Evolutionary conservation across 2,888 invertebrate species (phyloP).

Genomic region (Pegoplata infirma): DNA sequence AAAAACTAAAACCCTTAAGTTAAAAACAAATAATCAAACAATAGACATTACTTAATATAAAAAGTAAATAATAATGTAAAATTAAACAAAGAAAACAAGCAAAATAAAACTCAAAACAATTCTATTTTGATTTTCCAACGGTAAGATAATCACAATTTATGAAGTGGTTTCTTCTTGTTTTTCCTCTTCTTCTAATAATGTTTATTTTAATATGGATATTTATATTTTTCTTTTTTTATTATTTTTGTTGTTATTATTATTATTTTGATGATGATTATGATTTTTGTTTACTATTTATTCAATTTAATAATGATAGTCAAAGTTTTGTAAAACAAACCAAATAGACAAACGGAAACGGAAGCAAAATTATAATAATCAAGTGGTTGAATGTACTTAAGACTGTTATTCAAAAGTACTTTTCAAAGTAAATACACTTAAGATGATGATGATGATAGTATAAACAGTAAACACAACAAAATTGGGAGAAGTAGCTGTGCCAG

Average conservation of each 20-base stretch:
- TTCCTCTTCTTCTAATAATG: background rate
- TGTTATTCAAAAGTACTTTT: conserved; percentile 51
- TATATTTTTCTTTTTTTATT: background rate
- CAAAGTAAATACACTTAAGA: conserved; percentile 58
- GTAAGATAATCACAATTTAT: conserved; percentile 12
- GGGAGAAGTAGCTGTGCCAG: too few species aligned
- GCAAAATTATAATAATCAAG: conserved; percentile 62
- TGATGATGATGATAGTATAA: too few species aligned
- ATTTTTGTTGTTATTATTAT: background rate
- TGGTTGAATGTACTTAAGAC: conserved; percentile 56
- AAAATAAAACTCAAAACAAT: background rate
- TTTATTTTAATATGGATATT: background rate
- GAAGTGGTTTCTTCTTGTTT: background rate
- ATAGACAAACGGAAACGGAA: conserved; percentile 50
- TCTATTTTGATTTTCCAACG: background rate
- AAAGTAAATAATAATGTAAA: conserved; percentile 3
- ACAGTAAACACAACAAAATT: too few species aligned
- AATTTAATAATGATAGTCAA: conserved; percentile 51
- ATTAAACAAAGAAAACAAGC: background rate
- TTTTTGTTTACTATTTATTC: conserved; percentile 39
- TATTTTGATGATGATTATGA: conserved; percentile 24
- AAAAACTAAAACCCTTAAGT: conserved; percentile 13
- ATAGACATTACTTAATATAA: background rate
- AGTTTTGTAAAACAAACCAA: conserved; percentile 29
- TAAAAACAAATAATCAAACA: background rate